These are phyloP conservation scores for Hyalella azteca DNA, from an alignment of 2,888 invertebrate species.

Conservation along the genomic window DNA sequence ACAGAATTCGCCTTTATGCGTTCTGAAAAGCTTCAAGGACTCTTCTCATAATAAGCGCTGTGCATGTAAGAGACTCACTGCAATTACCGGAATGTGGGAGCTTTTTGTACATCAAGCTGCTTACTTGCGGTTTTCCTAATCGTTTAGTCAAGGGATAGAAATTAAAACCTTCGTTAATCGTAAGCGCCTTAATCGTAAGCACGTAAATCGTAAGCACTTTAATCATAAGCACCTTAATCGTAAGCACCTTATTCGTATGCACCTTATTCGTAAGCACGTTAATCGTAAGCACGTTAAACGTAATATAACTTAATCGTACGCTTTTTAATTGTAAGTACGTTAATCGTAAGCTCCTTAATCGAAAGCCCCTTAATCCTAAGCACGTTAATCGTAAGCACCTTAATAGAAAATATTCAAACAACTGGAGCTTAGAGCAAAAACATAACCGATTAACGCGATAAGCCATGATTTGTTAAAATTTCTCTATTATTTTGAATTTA, in stretches of 20 bases:
- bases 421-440: too few species aligned
- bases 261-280: neutral
- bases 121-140: too few species aligned
- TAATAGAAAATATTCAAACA: too few species aligned
- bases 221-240: neutral
- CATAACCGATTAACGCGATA: too few species aligned
- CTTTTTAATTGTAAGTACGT: neutral
- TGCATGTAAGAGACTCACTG: neutral
- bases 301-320: neutral
- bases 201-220: neutral
- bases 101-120: neutral
- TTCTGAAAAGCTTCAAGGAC: neutral
- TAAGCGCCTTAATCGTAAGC: neutral
- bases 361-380: too few species aligned
- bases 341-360: neutral
- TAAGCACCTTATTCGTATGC: neutral
- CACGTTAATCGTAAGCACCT: too few species aligned
- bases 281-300: neutral
- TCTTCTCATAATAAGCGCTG: neutral
- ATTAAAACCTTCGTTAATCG: too few species aligned
- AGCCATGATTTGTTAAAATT: too few species aligned
- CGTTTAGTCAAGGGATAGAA: too few species aligned
- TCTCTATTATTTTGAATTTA: too few species aligned
- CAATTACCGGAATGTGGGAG: neutral
- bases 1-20: slow-evolving; percentile 1